These are phyloP conservation scores for Nemotelus nigrinus DNA, from an alignment of 2,888 invertebrate genomes.

Conservation along the genomic window DNA sequence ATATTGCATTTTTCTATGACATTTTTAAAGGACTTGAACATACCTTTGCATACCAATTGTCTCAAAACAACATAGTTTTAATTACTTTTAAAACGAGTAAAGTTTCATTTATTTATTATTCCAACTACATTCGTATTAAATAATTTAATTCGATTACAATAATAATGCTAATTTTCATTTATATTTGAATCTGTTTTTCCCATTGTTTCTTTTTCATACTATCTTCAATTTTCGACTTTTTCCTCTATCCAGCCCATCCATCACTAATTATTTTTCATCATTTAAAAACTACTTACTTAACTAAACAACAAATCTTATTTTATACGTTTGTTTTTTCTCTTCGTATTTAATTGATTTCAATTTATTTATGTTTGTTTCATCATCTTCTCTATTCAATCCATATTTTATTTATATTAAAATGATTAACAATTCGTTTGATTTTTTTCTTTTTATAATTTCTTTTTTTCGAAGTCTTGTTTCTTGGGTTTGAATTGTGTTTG, in stretches of 20 bases:
- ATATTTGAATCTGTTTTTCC: conserved; percentile 11
- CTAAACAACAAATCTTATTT: conserved; percentile 45
- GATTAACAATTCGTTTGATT: conserved; percentile 41
- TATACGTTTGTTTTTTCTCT: background rate
- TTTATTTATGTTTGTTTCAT: conserved; percentile 30
- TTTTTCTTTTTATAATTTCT: background rate
- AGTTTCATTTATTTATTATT: conserved; percentile 26
- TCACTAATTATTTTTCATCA: conserved; percentile 5
- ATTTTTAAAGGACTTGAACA: too few species aligned
- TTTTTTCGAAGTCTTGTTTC: conserved; percentile 26
- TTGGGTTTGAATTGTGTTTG: conserved; percentile 15
- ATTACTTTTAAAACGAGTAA: conserved; percentile 25
- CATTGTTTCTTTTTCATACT: background rate
- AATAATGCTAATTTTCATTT: conserved; percentile 25
- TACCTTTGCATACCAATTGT: too few species aligned
- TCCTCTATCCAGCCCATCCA: background rate
- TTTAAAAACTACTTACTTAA: conserved; percentile 46
- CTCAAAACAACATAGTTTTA: too few species aligned
- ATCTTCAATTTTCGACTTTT: conserved; percentile 1
- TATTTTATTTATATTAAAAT: conserved; percentile 25
- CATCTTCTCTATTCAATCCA: conserved; percentile 10
- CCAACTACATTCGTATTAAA: conserved; percentile 35
- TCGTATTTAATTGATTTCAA: conserved; percentile 21
- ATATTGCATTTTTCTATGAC: too few species aligned
- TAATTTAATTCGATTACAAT: conserved; percentile 33